Evolutionary conservation across 2,797 vertebrate species (phyloP).

Genomic region (Lithobates pipiens): DNA sequence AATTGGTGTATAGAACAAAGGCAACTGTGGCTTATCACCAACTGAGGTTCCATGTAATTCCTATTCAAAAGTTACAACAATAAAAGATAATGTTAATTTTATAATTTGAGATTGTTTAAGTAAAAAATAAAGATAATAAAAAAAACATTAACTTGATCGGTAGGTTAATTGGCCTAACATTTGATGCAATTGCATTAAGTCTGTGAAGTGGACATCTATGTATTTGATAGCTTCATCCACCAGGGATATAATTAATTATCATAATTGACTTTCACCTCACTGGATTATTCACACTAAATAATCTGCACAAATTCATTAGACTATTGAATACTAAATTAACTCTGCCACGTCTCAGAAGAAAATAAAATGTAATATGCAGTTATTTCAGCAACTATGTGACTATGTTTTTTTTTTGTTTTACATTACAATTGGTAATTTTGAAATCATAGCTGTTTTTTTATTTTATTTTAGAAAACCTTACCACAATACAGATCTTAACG

Average conservation of each 20-base stretch:
- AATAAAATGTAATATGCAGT: background rate
- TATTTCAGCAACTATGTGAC: background rate
- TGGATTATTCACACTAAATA: conserved; percentile 50
- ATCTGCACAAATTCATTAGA: conserved; percentile 51
- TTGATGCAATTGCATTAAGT: conserved; percentile 26
- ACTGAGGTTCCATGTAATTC: conserved; percentile 77
- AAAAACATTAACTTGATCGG: background rate
- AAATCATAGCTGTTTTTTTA: too few species aligned
- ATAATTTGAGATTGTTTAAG: background rate
- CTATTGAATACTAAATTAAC: conserved; percentile 40
- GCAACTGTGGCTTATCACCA: conserved; percentile 77
- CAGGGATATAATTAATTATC: conserved; percentile 48
- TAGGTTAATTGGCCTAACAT: conserved; percentile 25
- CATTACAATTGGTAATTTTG: background rate
- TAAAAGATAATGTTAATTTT: background rate
- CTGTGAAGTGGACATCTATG: conserved; percentile 23
- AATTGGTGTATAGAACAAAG: conserved; percentile 87
- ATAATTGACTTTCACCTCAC: conserved; percentile 53
- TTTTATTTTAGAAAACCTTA: background rate
- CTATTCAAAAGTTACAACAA: conserved; percentile 69
- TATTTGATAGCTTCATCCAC: conserved; percentile 22
- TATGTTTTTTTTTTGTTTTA: background rate
- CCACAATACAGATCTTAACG: background rate
- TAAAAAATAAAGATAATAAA: background rate
- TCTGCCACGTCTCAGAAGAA: conserved; percentile 32